Evolutionary conservation across 2,888 invertebrate species (phyloP).

Genomic region (Clitarchus hookeri): DNA sequence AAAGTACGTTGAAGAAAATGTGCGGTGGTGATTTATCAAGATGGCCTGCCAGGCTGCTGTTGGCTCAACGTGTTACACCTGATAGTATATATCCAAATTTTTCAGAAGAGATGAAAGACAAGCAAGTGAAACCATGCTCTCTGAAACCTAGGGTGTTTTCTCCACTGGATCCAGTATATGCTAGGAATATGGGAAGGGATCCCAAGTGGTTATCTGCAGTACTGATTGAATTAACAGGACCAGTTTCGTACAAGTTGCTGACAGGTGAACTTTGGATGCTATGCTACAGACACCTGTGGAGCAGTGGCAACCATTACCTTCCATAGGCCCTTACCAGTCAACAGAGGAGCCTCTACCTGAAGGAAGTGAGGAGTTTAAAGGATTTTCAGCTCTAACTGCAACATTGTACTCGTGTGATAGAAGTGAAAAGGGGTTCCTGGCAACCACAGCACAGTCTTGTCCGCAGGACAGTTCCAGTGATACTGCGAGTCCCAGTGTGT

Average conservation of each 20-base stretch:
- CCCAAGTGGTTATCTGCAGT: neutral
- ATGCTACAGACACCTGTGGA: no score
- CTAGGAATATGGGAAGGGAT: neutral
- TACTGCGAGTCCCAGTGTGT: no score
- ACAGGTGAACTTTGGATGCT: neutral
- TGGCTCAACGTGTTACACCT: neutral
- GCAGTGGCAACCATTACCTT: no score
- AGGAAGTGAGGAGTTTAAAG: no score
- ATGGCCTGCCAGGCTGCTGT: neutral
- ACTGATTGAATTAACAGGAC: neutral
- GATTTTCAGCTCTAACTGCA: no score
- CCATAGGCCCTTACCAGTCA: no score
- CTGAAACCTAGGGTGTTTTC: neutral
- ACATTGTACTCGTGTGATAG: no score
- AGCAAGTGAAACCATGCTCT: neutral
- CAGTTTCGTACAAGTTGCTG: neutral
- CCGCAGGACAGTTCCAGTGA: no score
- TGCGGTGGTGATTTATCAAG: neutral
- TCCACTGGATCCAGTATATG: neutral
- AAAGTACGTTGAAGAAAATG: neutral
- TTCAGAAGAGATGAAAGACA: neutral
- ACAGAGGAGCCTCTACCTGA: no score
- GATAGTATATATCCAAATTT: neutral
- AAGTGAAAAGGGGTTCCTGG: no score
- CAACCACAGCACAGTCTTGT: no score